These are phyloP conservation scores for Palythoa grandiflora DNA, from an alignment of 92 coral and sea anemone species.

Conservation along the genomic window DNA sequence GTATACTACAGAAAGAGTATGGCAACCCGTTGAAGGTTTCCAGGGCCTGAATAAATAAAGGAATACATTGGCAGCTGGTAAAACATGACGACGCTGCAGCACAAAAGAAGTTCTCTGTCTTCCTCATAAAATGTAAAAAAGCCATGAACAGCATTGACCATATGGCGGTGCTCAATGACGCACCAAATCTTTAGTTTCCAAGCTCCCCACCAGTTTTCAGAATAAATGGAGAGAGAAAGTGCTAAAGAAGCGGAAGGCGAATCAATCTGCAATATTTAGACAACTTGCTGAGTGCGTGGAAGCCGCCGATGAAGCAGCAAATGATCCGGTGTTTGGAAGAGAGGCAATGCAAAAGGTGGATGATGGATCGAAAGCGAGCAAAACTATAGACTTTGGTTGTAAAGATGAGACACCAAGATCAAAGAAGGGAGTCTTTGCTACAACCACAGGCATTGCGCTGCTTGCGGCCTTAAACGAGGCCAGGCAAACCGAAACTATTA, in stretches of 20 bases:
- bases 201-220: no score
- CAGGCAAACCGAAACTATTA: background rate
- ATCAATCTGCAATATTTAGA: conserved; percentile 23
- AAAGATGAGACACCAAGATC: conserved; percentile 18
- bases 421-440: conserved; percentile 33
- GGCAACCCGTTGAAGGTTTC: no score
- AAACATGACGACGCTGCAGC: no score
- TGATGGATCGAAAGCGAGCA: conserved; percentile 30
- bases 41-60: no score
- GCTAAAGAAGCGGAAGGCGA: background rate
- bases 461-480: conserved; percentile 43
- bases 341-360: conserved; percentile 33
- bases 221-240: background rate
- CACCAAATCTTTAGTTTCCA: no score
- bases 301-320: conserved; percentile 64
- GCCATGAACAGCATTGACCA: no score
- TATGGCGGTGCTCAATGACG: no score
- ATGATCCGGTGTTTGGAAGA: conserved; percentile 54
- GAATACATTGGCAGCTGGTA: no score
- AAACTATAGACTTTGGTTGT: conserved; percentile 23
- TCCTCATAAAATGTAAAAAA: no score
- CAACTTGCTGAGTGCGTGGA: conserved; percentile 51
- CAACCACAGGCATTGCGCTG: conserved; percentile 26
- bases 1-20: no score
- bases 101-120: no score